These are phyloP conservation scores for Corythoichthys haematopterus DNA, from an alignment of 2,113 vertebrate genomes.

Conservation along the genomic window DNA sequence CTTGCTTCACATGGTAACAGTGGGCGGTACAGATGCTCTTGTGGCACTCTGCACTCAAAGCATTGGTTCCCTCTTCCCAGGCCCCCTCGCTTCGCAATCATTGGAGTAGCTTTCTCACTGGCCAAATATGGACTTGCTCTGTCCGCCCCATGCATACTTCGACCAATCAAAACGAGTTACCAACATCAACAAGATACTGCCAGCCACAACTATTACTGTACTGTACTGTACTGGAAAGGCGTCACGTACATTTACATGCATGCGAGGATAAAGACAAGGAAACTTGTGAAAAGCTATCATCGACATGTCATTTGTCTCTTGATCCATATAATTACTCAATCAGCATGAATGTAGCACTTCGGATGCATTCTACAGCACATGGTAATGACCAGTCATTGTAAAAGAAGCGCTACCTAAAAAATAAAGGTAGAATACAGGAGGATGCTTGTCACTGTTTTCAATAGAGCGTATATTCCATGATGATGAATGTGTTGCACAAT, in stretches of 20 bases:
- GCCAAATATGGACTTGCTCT: conserved; percentile 60
- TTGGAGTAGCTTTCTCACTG: conserved; percentile 54
- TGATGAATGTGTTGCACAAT: background rate
- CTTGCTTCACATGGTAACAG: conserved; percentile 72
- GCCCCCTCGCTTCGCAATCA: conserved; percentile 46
- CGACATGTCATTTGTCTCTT: background rate
- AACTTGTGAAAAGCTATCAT: conserved; percentile 11
- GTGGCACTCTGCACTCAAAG: conserved; percentile 42
- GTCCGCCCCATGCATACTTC: conserved; percentile 51
- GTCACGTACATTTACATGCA: conserved; percentile 8
- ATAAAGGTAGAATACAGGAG: background rate
- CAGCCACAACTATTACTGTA: conserved; percentile 51
- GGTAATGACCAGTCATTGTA: background rate
- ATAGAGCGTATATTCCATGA: background rate
- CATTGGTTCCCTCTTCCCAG: conserved; percentile 59
- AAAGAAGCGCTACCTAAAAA: background rate
- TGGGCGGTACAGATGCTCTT: conserved; percentile 52
- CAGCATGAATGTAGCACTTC: background rate
- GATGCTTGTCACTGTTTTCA: background rate
- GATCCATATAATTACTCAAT: background rate
- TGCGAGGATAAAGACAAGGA: background rate
- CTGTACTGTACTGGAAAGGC: conserved; percentile 39
- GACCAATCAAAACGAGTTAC: conserved; percentile 58
- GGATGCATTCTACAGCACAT: background rate
- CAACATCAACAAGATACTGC: conserved; percentile 69